These are phyloP conservation scores for Epinephelus lanceolatus DNA, from an alignment of 2,113 vertebrate genomes.

Conservation along the genomic window DNA sequence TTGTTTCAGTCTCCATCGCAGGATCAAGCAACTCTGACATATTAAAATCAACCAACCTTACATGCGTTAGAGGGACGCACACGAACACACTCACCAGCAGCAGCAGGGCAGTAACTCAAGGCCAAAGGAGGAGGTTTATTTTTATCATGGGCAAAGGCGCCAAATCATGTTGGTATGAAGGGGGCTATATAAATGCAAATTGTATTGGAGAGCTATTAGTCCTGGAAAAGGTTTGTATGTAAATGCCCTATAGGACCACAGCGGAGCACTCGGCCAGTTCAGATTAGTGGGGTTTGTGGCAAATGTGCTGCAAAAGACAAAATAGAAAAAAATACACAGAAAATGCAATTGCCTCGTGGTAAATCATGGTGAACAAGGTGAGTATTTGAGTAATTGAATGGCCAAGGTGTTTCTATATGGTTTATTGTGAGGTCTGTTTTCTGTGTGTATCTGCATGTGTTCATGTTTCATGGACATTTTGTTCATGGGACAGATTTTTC, in stretches of 20 bases:
- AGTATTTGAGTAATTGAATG: slow-evolving; percentile 83
- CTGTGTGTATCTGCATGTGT: slow-evolving; percentile 34
- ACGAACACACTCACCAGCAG: slow-evolving; percentile 38
- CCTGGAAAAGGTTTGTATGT: slow-evolving; percentile 86
- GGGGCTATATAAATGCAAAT: slow-evolving; percentile 91
- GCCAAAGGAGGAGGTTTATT: slow-evolving; percentile 85
- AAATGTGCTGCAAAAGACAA: slow-evolving; percentile 80
- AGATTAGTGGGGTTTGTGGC: slow-evolving; percentile 80
- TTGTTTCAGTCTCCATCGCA: slow-evolving; percentile 69
- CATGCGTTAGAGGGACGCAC: slow-evolving; percentile 67
- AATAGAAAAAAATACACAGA: slow-evolving; percentile 66
- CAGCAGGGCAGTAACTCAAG: slow-evolving; percentile 82
- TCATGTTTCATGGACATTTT: slow-evolving; percentile 40
- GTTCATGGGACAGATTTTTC: slow-evolving; percentile 15
- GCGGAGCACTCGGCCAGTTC: slow-evolving; percentile 80
- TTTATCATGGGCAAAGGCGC: slow-evolving; percentile 85
- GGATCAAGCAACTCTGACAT: slow-evolving; percentile 75
- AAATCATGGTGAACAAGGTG: slow-evolving; percentile 86
- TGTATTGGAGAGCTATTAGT: slow-evolving; percentile 87
- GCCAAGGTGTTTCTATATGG: slow-evolving; percentile 67
- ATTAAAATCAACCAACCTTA: slow-evolving; percentile 83
- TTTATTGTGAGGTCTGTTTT: slow-evolving; percentile 67
- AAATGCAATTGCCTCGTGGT: slow-evolving; percentile 78
- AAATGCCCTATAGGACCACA: slow-evolving; percentile 85
- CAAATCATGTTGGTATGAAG: slow-evolving; percentile 87